A percentile compares a stretch with the other conserved stretches of the same genome.
These are phyloP conservation scores for Bovichtus variegatus DNA, from an alignment of 2,797 vertebrate genomes.

Conservation along the genomic window DNA sequence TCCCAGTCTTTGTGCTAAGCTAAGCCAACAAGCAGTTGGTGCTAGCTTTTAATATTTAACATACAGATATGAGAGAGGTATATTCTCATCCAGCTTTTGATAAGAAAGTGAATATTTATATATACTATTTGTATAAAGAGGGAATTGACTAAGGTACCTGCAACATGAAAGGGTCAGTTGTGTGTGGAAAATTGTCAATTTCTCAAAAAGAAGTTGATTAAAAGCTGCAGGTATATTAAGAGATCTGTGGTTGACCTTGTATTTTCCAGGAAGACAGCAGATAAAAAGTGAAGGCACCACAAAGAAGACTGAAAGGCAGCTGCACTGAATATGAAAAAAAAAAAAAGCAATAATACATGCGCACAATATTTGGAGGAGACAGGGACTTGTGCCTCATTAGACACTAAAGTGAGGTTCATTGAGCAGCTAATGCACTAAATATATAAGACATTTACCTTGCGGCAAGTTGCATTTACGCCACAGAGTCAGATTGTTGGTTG, in stretches of 20 bases:
- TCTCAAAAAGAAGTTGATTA: neutral
- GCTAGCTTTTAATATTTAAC: too few relatives aligned
- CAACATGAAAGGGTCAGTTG: neutral
- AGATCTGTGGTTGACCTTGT: neutral
- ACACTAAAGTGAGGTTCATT: neutral
- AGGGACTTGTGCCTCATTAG: neutral
- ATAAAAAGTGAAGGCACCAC: conserved; percentile 7
- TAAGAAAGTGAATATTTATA: neutral
- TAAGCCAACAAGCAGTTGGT: neutral
- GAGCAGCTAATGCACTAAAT: neutral
- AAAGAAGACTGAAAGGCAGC: neutral
- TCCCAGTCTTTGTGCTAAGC: too few relatives aligned
- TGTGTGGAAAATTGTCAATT: neutral
- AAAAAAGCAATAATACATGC: neutral
- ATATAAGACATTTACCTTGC: neutral
- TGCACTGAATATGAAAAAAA: neutral
- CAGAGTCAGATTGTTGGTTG: conserved; percentile 7
- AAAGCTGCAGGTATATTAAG: neutral
- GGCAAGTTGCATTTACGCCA: neutral
- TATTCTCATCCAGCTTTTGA: neutral
- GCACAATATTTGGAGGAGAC: neutral
- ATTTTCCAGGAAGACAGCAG: neutral
- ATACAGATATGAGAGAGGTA: neutral
- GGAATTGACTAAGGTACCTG: neutral
- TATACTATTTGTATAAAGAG: neutral